phyloP scores from a whole-genome alignment of 2,888 invertebrate genomes.

The Coelinius sp. region DNA sequence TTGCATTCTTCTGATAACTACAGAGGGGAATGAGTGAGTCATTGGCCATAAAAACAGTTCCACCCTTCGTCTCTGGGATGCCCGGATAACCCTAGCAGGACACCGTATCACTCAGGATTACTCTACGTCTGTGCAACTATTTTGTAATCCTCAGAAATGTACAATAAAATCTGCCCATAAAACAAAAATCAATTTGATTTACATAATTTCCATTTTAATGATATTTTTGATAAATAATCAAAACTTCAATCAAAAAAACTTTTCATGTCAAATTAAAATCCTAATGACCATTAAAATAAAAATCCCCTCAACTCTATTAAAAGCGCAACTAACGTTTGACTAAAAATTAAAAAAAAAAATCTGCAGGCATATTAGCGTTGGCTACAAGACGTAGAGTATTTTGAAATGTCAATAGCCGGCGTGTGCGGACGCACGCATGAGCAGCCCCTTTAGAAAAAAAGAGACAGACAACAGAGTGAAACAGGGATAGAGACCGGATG shows the following conservation, averaged over 20 bases:
- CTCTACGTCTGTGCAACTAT: not conserved
- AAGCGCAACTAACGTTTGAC: constrained; percentile 3
- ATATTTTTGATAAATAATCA: not conserved
- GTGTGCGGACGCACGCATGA: constrained; percentile 29
- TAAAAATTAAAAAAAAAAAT: not conserved
- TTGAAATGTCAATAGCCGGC: constrained; percentile 49
- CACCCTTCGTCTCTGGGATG: constrained; percentile 40
- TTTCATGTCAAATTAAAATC: too few relatives aligned
- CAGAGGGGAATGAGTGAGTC: constrained; percentile 50
- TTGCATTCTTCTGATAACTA: constrained; percentile 18
- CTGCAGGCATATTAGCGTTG: not conserved
- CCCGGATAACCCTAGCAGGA: constrained; percentile 31
- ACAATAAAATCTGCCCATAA: not conserved
- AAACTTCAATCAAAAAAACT: not conserved
- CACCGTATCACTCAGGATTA: not conserved
- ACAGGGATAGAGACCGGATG: constrained; percentile 14
- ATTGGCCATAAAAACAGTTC: constrained; percentile 57
- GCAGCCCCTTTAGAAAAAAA: constrained; percentile 17
- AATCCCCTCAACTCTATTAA: not conserved
- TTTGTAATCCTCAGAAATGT: not conserved
- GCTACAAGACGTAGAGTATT: constrained; percentile 20
- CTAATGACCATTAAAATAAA: too few relatives aligned
- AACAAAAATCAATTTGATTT: too few relatives aligned
- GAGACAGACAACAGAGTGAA: not conserved
- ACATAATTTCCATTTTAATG: too few relatives aligned